Evolutionary conservation across 2,113 vertebrate genomes (phyloP), one percentile per base, ranked within the genome.

Genomic region (Odobenus rosmarus): DNA sequence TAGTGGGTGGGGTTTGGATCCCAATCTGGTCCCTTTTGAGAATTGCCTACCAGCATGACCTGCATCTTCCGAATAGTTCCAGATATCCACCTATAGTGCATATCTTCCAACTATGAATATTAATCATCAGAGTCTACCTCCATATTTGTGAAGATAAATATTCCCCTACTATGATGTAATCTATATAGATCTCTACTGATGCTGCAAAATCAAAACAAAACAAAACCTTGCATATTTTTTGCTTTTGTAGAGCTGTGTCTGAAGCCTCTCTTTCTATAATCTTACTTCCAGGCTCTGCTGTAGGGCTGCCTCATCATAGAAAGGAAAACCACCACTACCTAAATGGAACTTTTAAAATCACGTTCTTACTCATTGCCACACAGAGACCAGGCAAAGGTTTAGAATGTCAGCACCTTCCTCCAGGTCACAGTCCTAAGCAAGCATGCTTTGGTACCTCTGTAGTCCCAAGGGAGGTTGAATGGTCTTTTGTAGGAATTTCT

Each of bases 181-280:
- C 28, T 59, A 28, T 49, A 42, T 23, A 49, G 31, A 83, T 61
- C 79, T 72, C 72, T 88, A 42, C 24, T 72, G 72, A 79, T 9
- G n/a, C 33, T 51, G 59, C 31, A n/a, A 36, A 39, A 28, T 5
- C 15, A 36, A 59, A 59, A 49, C 14, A 21, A 62, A 62, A 49
- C 8, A 24, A 46, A 69, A 39, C 5, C 1, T 61, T 61, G 64
- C n/a, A 4, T 49, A 33, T 64, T 5, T 62, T 33, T 67, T 31
- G 28, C n/a, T 89, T 86, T 89, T 77, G 59, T 19, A 85, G 62
- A 84, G 28, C 77, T 95, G 14, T 71, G n/a, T 72, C 94, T 87
- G 69, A 87, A 90, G 21, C 21, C 33, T 67, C 26, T 77, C 12
- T 76, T 7, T 76, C 42, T 76, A 4, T 81, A 51, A 61, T 92